Conservation (phyloP, 2,113 vertebrate species). For the Eulacestoma nigropectus region DNA sequence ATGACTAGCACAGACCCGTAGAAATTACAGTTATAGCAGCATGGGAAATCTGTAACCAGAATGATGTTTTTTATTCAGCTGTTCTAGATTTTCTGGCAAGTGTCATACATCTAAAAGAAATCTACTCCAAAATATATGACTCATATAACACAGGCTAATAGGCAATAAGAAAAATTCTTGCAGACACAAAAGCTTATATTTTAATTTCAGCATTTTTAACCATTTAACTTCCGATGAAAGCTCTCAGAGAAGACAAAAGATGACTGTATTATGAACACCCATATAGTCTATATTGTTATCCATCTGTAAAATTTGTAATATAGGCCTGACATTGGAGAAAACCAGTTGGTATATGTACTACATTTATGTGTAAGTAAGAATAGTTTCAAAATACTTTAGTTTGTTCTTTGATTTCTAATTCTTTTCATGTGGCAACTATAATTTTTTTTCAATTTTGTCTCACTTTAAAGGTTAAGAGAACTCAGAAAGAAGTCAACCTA, state of each 20-base stretch:
- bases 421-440: background rate
- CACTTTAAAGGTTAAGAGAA: background rate
- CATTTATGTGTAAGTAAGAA: background rate
- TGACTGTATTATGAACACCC: background rate
- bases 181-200: background rate
- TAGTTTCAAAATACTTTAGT: background rate
- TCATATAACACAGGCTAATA: background rate
- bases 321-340: background rate
- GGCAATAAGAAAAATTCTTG: background rate
- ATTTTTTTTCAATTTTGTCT: background rate
- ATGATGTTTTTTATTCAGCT: background rate
- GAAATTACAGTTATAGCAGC: background rate
- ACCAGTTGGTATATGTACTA: background rate
- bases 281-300: background rate
- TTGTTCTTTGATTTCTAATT: background rate
- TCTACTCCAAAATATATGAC: background rate
- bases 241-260: background rate
- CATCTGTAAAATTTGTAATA: background rate
- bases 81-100: background rate
- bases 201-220: background rate
- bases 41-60: background rate
- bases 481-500: background rate
- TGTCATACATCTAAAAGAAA: background rate
- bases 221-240: background rate
- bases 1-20: background rate